phyloP scores from a whole-genome alignment of 2,113 vertebrate species.

The Amazona vittata region DNA sequence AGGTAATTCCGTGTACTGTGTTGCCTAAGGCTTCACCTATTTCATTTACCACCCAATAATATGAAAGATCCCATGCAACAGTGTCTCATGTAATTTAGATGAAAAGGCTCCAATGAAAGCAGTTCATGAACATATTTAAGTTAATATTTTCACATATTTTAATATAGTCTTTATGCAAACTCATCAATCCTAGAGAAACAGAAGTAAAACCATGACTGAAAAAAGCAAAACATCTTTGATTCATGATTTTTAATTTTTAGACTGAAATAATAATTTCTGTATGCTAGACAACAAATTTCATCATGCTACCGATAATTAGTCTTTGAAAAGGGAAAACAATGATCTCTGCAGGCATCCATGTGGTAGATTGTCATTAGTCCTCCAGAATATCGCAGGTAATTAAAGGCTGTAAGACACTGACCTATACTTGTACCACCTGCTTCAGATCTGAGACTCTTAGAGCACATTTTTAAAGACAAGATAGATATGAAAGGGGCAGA shows the following conservation, averaged over 20 bases:
- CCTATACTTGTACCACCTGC: background rate
- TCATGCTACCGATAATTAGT: background rate
- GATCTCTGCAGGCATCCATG: background rate
- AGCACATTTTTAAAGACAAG: background rate
- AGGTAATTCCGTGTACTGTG: background rate
- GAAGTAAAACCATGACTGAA: background rate
- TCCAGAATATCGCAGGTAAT: background rate
- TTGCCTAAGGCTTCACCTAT: background rate
- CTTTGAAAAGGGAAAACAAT: background rate
- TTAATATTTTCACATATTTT: conserved; percentile 9
- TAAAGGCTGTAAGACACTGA: background rate
- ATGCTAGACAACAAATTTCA: background rate
- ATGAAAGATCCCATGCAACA: background rate
- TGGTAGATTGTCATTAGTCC: background rate
- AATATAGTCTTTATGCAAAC: background rate
- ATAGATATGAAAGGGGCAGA: background rate
- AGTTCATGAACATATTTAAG: background rate
- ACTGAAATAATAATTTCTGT: background rate
- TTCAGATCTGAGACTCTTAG: background rate
- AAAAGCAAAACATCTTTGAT: background rate
- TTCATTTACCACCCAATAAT: conserved; percentile 12
- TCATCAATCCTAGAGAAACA: background rate
- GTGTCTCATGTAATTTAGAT: conserved; percentile 10
- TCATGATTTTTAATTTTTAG: background rate
- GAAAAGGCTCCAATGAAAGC: background rate